phyloP scores from a whole-genome alignment of 2,797 vertebrate genomes.

The Babyrousa celebensis region DNA sequence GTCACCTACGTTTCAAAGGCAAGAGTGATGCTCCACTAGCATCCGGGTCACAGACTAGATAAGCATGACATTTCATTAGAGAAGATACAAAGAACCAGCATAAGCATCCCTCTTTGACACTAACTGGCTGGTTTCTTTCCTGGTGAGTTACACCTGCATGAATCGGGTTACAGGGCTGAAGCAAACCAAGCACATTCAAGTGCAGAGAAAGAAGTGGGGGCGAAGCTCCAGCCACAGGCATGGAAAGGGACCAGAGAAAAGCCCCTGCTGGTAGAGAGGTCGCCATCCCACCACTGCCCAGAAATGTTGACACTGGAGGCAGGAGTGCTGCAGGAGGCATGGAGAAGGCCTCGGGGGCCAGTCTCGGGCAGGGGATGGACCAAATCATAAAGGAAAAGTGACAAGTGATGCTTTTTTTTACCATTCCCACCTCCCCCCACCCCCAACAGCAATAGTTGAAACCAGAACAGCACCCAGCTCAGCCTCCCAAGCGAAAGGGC shows the following conservation, averaged over 20 bases:
- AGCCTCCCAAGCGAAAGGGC: not conserved
- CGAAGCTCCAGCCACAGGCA: not conserved
- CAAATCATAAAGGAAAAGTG: conserved; percentile 27
- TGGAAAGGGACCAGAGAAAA: not conserved
- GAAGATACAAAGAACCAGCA: not conserved
- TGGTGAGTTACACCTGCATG: not conserved
- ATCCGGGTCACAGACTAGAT: conserved; percentile 15
- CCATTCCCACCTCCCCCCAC: not conserved
- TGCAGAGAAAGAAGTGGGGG: not conserved
- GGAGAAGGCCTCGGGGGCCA: not conserved
- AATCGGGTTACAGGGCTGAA: not conserved
- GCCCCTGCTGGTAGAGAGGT: not conserved
- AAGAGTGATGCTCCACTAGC: not conserved
- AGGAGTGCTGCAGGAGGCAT: not conserved
- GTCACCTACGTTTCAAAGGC: conserved; percentile 15
- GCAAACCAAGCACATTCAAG: not conserved
- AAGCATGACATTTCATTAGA: not conserved
- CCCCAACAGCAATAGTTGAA: conserved; percentile 14
- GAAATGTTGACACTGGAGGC: not conserved
- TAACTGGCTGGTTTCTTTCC: not conserved
- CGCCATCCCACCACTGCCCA: no score
- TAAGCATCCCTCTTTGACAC: not conserved
- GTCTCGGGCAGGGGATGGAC: not conserved
- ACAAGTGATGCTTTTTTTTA: not conserved
- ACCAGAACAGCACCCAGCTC: not conserved